Percentiles rank a stretch among this genome's conserved stretches.
Conservation (phyloP, 2,113 vertebrate species). For the Mellivora capensis region DNA sequence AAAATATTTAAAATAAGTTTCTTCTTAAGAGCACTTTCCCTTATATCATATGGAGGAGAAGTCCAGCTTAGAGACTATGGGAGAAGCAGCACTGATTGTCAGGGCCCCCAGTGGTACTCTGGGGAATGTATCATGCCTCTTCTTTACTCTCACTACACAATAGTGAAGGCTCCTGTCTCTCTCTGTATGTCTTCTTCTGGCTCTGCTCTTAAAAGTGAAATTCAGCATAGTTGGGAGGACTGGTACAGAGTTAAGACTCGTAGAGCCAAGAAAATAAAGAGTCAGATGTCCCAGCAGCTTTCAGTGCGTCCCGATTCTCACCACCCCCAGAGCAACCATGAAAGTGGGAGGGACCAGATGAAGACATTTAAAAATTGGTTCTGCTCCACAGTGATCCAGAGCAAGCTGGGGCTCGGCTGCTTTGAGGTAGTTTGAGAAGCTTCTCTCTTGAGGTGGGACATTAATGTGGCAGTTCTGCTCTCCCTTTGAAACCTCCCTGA, state of each 20-base stretch:
- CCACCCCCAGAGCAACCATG: constrained; percentile 77
- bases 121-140: not conserved
- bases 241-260: constrained; percentile 61
- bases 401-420: constrained; percentile 52
- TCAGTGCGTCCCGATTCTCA: constrained; percentile 74
- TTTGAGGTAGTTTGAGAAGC: not conserved
- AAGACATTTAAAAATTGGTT: constrained; percentile 79
- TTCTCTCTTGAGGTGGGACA: not conserved
- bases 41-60: too few species aligned
- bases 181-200: not conserved
- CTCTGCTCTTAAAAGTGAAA: constrained; percentile 46
- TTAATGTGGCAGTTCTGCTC: rapidly evolving
- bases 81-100: not conserved
- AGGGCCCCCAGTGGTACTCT: not conserved
- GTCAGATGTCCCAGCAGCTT: constrained; percentile 79
- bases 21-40: not conserved
- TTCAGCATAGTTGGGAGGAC: constrained; percentile 44
- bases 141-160: not conserved
- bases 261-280: constrained; percentile 76
- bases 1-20: not conserved
- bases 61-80: too few species aligned
- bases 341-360: constrained; percentile 79
- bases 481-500: not conserved
- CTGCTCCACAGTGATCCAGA: constrained; percentile 64
- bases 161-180: not conserved